Evolutionary conservation across 2,888 invertebrate species (phyloP).

Genomic region (Lottia gigantea): DNA sequence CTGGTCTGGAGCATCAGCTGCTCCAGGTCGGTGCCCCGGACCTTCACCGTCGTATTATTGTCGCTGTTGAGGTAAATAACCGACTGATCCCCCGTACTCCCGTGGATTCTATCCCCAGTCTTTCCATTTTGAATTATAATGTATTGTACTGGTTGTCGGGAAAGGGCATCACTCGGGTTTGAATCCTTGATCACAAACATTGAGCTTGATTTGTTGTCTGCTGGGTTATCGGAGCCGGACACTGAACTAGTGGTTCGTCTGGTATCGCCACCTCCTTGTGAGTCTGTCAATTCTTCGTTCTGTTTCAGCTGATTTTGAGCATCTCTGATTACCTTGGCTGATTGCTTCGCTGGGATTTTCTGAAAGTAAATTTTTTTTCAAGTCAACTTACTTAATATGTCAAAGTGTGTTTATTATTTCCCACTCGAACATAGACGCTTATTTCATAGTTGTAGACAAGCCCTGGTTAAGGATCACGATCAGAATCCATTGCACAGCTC

Average conservation of each 20-base stretch:
- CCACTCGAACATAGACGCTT: too few species aligned
- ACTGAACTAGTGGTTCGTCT: neutral
- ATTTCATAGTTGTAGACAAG: too few species aligned
- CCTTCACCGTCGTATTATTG: neutral
- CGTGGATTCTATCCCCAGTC: neutral
- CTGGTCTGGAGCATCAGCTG: too few species aligned
- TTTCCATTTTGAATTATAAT: conserved; percentile 2
- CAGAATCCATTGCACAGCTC: too few species aligned
- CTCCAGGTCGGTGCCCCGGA: too few species aligned
- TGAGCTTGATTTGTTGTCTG: neutral
- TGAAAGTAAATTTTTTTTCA: neutral
- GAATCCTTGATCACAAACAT: neutral
- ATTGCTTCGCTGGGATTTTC: neutral
- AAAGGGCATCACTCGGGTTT: neutral
- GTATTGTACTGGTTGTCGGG: neutral
- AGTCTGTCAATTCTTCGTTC: neutral
- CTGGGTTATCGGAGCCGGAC: neutral
- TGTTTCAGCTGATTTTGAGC: neutral
- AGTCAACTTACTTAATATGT: too few species aligned
- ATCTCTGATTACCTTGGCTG: neutral
- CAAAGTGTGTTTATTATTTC: too few species aligned
- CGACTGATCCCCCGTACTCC: neutral
- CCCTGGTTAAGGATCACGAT: too few species aligned
- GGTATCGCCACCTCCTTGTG: neutral
- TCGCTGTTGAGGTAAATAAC: conserved; percentile 1